Conservation (phyloP, 2,888 invertebrate species). For the Pandemis corylana region DNA sequence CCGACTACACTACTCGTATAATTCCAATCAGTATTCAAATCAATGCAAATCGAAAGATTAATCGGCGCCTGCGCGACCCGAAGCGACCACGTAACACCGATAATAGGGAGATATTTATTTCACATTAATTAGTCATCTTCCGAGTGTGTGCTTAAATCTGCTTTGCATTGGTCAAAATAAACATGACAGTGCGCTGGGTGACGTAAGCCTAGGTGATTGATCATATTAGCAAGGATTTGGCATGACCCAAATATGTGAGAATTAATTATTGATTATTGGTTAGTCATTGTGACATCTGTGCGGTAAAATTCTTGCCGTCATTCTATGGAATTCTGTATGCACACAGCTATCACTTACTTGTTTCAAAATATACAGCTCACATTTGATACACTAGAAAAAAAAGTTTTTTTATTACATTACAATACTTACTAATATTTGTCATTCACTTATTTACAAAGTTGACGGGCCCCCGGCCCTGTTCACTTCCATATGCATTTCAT, state of each 20-base stretch:
- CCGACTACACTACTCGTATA: slow-evolving; percentile 59
- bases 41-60: slow-evolving; percentile 78
- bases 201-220: slow-evolving; percentile 13
- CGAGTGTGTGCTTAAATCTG: neutral
- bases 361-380: no score
- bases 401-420: no score
- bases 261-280: neutral
- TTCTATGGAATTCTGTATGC: no score
- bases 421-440: no score
- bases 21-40: slow-evolving; percentile 80
- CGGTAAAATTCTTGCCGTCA: neutral
- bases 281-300: neutral
- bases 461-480: no score
- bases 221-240: slow-evolving; percentile 21
- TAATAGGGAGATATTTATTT: slow-evolving; percentile 59
- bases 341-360: no score
- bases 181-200: slow-evolving; percentile 2
- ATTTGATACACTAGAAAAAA: no score
- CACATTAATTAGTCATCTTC: slow-evolving; percentile 10
- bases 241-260: neutral
- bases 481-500: no score
- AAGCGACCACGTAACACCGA: slow-evolving; percentile 55
- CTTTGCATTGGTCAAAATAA: slow-evolving; percentile 25
- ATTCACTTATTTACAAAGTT: no score
- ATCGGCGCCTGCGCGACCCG: slow-evolving; percentile 68